Base-by-base conservation (phyloP, 2,797 vertebrate species). In the Neopelma chrysocephalum region DNA sequence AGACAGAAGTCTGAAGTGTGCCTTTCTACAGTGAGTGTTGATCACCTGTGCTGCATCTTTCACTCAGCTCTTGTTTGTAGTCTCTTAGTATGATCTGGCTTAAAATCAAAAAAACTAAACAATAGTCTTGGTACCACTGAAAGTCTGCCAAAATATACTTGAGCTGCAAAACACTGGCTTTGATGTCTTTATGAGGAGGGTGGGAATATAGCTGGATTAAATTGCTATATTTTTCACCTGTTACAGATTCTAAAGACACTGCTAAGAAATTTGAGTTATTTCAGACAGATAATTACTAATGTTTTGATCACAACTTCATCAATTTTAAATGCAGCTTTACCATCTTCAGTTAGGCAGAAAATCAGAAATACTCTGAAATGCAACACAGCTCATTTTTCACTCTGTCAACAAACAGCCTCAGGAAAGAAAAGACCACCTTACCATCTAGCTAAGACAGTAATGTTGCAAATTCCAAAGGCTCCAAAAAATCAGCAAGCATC, bases 71-170 rank as follows among this genome's bases (percentile, higher is more conserved):
- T 91, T 77, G 42, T 57, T 36, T 56, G 77, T 57, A 92, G 48
- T 71, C 62, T 85, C 32, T 62, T 57, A 93, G 86, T 75, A 51
- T 32, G 47, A 83, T 82, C 45, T 92, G 93, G 93, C 93, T 91
- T 91, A 43, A 82, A 66, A 91, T 64, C 47, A 89, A 89, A 79
- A 72, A 27, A 75, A 42, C 43, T 82, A 42, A 69, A 72, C 72
- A 89, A 93, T 76, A 90, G 87, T 84, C 38, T 86, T 77, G 53
- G 56, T 78, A 79, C 47, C 27, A 68, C 11, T 80, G 75, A 89
- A 77, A 82, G 61, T 66, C 76, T 91, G 73, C 78, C 84, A 93
- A 90, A 90, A 80, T 65, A 73, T 53, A 83, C 25, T 75, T 87
- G 54, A 95, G 78, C 47, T 81, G 51, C 26, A 25, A 43, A 76